Conservation (phyloP, 2,113 vertebrate species). For the Anoura caudifer region DNA sequence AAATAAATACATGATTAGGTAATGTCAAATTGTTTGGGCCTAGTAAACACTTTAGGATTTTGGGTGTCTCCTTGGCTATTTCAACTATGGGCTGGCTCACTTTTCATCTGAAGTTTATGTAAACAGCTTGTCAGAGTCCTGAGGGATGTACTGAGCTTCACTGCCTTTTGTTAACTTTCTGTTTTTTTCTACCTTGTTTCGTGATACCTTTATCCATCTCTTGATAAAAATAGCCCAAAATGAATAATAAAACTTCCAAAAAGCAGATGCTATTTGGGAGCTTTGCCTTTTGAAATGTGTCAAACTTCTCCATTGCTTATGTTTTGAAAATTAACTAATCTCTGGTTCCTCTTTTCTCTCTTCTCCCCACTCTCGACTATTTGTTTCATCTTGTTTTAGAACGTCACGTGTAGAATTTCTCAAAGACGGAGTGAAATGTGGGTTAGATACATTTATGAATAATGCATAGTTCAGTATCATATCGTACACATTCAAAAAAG, state of each 20-base stretch:
- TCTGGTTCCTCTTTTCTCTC: neutral
- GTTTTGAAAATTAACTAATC: neutral
- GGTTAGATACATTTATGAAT: neutral
- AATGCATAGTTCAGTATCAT: neutral
- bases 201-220: neutral
- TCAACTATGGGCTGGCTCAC: neutral
- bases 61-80: neutral
- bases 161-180: neutral
- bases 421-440: neutral
- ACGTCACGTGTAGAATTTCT: neutral
- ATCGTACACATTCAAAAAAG: neutral
- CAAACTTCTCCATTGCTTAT: neutral
- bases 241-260: neutral
- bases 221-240: constrained; percentile 24
- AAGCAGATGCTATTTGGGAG: neutral
- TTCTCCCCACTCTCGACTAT: neutral
- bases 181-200: neutral
- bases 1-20: neutral
- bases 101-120: neutral
- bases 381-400: neutral
- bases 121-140: neutral
- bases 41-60: neutral
- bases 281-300: constrained; percentile 21
- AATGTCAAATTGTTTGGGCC: neutral
- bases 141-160: neutral